These are phyloP conservation scores for Diphyllodes magnificus DNA, from an alignment of 2,113 vertebrate species.

Conservation along the genomic window DNA sequence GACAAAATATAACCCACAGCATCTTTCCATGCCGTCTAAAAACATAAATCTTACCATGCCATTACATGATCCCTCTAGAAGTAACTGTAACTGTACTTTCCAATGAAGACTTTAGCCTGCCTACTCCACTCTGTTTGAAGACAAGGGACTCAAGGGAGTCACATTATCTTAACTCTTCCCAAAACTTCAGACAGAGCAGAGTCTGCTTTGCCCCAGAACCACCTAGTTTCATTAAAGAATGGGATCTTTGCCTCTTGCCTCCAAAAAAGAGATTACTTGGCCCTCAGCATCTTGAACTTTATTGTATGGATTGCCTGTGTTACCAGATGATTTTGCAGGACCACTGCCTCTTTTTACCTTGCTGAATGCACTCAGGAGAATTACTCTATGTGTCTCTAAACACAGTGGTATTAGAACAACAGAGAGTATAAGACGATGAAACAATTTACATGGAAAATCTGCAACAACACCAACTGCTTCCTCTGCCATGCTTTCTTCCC, in stretches of 20 bases:
- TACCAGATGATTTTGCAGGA: not conserved
- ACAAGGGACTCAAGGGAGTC: not conserved
- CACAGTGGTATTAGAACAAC: not conserved
- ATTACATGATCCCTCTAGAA: not conserved
- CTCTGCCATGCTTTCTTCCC: not conserved
- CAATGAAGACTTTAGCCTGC: not conserved
- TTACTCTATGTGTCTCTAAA: not conserved
- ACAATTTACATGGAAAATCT: not conserved
- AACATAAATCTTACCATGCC: not conserved
- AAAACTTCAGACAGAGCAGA: not conserved
- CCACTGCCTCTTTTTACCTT: not conserved
- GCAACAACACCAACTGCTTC: accelerated
- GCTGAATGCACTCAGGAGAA: not conserved
- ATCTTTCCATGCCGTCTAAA: not conserved
- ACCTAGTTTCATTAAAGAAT: not conserved
- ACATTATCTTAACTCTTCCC: not conserved
- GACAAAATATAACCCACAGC: not conserved
- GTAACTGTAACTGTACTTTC: not conserved
- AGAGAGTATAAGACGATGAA: not conserved
- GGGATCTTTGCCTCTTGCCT: not conserved
- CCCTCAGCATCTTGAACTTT: not conserved
- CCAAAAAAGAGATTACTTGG: not conserved
- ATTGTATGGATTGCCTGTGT: not conserved
- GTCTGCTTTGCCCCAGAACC: not conserved
- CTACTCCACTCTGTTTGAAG: not conserved